Percentiles rank a stretch among this genome's conserved stretches.
phyloP scores from a whole-genome alignment of 2,888 invertebrate species.

The Pyrrhia umbra region DNA sequence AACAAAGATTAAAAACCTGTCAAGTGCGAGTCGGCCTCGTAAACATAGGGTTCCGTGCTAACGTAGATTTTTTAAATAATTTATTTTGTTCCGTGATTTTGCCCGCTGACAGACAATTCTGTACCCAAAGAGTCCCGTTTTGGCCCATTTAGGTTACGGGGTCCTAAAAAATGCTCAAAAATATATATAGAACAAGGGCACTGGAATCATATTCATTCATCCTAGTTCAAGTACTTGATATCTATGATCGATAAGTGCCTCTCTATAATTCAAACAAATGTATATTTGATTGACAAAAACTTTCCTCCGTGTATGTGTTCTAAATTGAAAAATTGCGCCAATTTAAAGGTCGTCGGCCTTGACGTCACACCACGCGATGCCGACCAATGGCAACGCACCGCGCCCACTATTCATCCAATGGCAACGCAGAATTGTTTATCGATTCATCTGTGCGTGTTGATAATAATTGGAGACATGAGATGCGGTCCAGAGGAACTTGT shows the following conservation, averaged over 20 bases:
- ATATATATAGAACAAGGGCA: slow-evolving; percentile 23
- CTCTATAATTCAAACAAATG: slow-evolving; percentile 56
- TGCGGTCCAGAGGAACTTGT: slow-evolving; percentile 58
- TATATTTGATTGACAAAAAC: slow-evolving; percentile 61
- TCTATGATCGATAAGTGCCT: slow-evolving; percentile 45
- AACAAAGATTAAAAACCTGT: not conserved
- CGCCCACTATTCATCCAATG: slow-evolving; percentile 77
- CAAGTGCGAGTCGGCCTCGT: no score
- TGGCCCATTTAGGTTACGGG: no score
- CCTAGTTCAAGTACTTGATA: slow-evolving; percentile 19
- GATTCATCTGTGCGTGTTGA: slow-evolving; percentile 74
- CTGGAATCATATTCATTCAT: slow-evolving; percentile 39
- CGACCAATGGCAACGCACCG: slow-evolving; percentile 75
- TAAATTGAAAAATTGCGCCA: slow-evolving; percentile 83
- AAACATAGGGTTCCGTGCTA: no score
- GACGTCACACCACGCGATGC: slow-evolving; percentile 72
- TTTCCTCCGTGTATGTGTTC: slow-evolving; percentile 60
- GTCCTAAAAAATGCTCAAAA: no score
- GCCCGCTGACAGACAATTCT: no score
- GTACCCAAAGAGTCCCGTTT: no score
- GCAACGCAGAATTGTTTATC: slow-evolving; percentile 68
- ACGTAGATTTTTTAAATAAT: no score
- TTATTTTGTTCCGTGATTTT: no score
- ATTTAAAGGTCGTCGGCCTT: slow-evolving; percentile 82
- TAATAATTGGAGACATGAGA: slow-evolving; percentile 63